phyloP scores from a whole-genome alignment of 2,888 invertebrate genomes.

The Xanthorhoe spadicearia region DNA sequence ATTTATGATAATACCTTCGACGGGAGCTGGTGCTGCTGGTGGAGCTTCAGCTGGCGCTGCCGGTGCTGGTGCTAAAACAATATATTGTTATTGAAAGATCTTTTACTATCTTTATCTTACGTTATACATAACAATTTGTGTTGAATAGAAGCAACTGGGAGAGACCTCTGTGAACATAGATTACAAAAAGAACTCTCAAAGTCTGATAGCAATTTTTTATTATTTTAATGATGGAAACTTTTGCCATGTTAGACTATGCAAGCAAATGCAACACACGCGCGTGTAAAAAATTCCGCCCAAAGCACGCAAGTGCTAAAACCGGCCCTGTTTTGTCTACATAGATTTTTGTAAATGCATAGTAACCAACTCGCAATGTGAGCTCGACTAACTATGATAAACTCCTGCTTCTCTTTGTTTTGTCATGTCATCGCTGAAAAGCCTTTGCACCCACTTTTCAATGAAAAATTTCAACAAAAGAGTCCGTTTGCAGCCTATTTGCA shows the following conservation, averaged over 20 bases:
- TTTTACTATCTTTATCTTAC: too few species aligned
- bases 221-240: too few species aligned
- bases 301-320: too few species aligned
- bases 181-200: too few species aligned
- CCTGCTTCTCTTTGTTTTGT: conserved; percentile 5
- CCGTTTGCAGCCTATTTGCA: not conserved
- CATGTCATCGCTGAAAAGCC: conserved; percentile 13
- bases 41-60: conserved; percentile 64
- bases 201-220: too few species aligned
- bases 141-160: too few species aligned
- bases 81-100: not conserved
- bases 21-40: conserved; percentile 65
- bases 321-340: too few species aligned
- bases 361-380: not conserved
- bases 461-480: conserved; percentile 12
- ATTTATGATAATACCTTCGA: conserved; percentile 56
- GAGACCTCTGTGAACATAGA: too few species aligned
- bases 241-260: too few species aligned
- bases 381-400: not conserved
- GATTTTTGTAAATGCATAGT: not conserved
- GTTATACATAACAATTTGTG: too few species aligned
- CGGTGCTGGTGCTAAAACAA: conserved; percentile 52
- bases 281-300: too few species aligned
- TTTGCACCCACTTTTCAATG: conserved; percentile 16
- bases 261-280: too few species aligned